Evolutionary conservation across 2,888 invertebrate species (phyloP), one percentile per base, ranked within the genome.

Genomic region (Periphyllus acericola): DNA sequence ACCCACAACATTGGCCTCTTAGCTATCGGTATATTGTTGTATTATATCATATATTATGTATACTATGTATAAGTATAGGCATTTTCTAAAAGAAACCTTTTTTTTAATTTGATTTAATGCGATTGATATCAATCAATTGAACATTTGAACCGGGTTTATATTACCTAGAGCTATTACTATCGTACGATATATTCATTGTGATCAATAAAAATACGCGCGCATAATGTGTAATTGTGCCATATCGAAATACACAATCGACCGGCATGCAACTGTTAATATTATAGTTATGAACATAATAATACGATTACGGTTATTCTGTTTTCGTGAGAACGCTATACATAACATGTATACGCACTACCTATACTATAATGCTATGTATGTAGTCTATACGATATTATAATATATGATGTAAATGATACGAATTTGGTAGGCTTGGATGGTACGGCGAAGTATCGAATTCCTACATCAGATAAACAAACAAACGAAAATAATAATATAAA

Each of bases 391-490:
- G 9, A 40, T 60, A 74, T 83, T 66, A 60, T 74, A 52, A 55
- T 60, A n/a, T 36, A 52, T 19, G 86, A 55, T 72, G 86, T 86
- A 86, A 72, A 80, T 40, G 80, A 80, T 80, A 86, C 72, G 60
- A 72, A 80, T 78, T 68, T 46, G 68, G 76, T 60, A 66, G 21
- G 83, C 34, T 68, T 40, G 9, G 78, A 14, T 68, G 0, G 76
- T 9, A 25, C 46, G 46, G 21, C 21, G 32, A 14, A 87, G 87
- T 87, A 87, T 87, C 87, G 75, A 66, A 87, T 87, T 87, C 72
- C 87, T 60, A 46, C 79, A 81, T 87, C 87, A 81, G 87, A 87
- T 87, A 87, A 87, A 87, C 87, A 66, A 79, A 86, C 86, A 86
- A 72, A 82, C n/a, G 32, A 81, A 87, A 80, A 86, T 80, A 80